phyloP scores from a whole-genome alignment of 2,888 invertebrate species.

The Dolomedes plantarius region DNA sequence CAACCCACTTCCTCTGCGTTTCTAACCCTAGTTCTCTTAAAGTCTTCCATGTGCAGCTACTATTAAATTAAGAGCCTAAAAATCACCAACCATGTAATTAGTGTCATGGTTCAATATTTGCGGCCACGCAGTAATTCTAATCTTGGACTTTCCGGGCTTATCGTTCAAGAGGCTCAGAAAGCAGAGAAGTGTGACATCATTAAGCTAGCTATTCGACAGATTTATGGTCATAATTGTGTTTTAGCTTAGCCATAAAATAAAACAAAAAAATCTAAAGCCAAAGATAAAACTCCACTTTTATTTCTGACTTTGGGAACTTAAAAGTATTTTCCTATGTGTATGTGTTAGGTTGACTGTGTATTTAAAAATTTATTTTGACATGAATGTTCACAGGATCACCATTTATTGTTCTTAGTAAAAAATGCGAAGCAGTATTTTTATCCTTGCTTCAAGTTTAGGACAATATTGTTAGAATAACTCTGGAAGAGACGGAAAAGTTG shows the following conservation, averaged over 20 bases:
- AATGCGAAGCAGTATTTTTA: no score
- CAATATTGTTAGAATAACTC: no score
- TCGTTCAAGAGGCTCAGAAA: background rate
- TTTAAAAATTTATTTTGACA: no score
- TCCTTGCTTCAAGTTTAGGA: no score
- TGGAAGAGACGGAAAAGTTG: no score
- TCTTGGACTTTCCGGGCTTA: background rate
- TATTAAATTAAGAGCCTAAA: constrained; percentile 3
- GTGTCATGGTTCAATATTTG: constrained; percentile 10
- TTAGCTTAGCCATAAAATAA: background rate
- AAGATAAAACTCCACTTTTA: no score
- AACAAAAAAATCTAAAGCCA: background rate
- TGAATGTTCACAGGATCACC: no score
- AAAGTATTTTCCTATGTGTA: no score
- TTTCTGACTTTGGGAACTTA: no score
- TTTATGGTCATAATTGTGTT: constrained; percentile 6
- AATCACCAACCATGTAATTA: constrained; percentile 7
- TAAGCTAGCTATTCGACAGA: background rate
- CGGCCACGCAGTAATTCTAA: constrained; percentile 2
- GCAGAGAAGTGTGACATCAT: background rate
- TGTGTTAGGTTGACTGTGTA: no score
- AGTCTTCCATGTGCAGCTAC: background rate
- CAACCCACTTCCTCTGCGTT: no score
- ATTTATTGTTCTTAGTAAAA: no score
- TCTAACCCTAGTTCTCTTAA: background rate